Percentiles rank a stretch among this genome's conserved stretches.
These are phyloP conservation scores for Grammomys dolichurus DNA, from an alignment of 2,113 vertebrate species.

Conservation along the genomic window DNA sequence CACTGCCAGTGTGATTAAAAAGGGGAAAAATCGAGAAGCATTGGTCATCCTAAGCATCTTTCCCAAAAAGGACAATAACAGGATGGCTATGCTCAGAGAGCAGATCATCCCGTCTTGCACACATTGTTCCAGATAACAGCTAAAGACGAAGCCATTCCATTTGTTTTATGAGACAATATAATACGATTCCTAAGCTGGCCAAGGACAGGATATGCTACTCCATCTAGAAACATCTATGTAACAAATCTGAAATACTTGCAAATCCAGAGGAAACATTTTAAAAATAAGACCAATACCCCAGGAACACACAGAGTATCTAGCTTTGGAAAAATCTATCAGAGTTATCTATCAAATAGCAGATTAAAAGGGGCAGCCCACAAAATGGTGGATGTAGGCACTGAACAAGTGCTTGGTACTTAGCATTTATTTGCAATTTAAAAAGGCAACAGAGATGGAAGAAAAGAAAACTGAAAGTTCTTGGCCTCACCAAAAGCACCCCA, in stretches of 20 bases:
- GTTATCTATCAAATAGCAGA: background rate
- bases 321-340: background rate
- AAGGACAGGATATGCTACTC: slow-evolving; percentile 4
- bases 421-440: background rate
- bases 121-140: slow-evolving; percentile 45
- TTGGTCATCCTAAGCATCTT: background rate
- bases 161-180: slow-evolving; percentile 61
- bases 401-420: background rate
- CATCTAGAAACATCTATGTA: slow-evolving; percentile 1
- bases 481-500: background rate
- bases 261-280: background rate
- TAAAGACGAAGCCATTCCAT: background rate
- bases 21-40: background rate
- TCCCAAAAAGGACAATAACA: slow-evolving; percentile 28
- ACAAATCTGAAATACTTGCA: slow-evolving; percentile 28
- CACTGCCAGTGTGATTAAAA: background rate
- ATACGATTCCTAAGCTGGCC: slow-evolving; percentile 17
- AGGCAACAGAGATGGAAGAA: background rate
- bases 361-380: background rate
- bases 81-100: background rate
- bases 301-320: slow-evolving; percentile 2
- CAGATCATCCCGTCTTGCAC: slow-evolving; percentile 12
- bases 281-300: background rate
- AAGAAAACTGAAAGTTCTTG: background rate
- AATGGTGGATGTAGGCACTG: background rate